phyloP scores from a whole-genome alignment of 2,888 invertebrate genomes.

The Sturmia bella region DNA sequence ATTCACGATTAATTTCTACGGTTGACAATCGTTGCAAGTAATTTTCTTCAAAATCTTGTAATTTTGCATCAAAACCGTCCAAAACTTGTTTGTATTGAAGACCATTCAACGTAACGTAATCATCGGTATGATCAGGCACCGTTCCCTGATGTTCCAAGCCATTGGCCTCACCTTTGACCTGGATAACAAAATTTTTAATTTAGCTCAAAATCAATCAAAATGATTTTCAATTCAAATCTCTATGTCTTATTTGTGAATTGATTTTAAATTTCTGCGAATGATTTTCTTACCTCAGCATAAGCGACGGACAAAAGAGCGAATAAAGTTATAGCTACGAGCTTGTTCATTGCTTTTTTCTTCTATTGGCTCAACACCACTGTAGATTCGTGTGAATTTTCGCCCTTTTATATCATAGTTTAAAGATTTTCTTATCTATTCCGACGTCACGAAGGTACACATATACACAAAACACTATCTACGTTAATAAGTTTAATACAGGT shows the following conservation, averaged over 20 bases:
- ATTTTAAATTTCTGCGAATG: background rate
- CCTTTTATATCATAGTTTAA: slow-evolving; percentile 24
- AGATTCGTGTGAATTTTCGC: background rate
- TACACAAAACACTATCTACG: too few relatives aligned
- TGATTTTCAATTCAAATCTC: background rate
- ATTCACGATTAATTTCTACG: slow-evolving; percentile 13
- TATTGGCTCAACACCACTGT: slow-evolving; percentile 3
- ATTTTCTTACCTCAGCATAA: background rate
- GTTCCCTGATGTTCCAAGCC: too few relatives aligned
- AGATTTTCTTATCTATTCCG: background rate
- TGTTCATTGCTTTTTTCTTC: slow-evolving; percentile 8
- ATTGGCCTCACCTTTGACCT: too few relatives aligned
- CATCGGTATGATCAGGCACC: background rate
- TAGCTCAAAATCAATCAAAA: too few relatives aligned
- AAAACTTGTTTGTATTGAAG: background rate
- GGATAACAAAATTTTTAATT: too few relatives aligned
- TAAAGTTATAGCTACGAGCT: background rate
- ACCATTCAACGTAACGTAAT: background rate
- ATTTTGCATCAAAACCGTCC: background rate
- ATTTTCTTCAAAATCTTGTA: slow-evolving; percentile 15
- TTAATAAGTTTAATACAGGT: too few relatives aligned
- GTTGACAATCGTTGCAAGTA: slow-evolving; percentile 36
- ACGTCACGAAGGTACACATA: too few relatives aligned
- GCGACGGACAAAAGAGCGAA: slow-evolving; percentile 4
- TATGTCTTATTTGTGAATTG: background rate